Percentiles rank a stretch among this genome's conserved stretches.
phyloP scores from a whole-genome alignment of 2,888 invertebrate genomes.

The Hypena proboscidalis region DNA sequence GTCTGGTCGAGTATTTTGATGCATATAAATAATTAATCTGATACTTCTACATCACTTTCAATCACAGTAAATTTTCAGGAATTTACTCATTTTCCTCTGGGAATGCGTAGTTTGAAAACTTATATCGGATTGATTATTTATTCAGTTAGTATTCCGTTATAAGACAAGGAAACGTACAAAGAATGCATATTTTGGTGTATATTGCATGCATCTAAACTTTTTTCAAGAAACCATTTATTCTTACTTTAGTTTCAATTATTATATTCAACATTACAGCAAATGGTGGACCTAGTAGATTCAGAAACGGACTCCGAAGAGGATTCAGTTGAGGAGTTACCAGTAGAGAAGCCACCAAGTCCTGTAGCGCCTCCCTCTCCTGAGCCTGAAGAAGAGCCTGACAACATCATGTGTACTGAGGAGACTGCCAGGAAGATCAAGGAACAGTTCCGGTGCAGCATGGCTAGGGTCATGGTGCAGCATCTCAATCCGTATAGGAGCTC shows the following conservation, averaged over 20 bases:
- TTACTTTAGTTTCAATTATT: background rate
- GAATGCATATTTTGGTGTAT: too few species aligned
- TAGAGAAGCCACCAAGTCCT: conserved; percentile 27
- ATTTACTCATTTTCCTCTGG: too few species aligned
- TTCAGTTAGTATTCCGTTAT: too few species aligned
- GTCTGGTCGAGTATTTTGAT: too few species aligned
- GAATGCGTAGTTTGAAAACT: too few species aligned
- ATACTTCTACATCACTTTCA: too few species aligned
- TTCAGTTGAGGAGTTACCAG: conserved; percentile 34
- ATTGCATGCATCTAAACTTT: too few species aligned
- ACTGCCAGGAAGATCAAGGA: conserved; percentile 92
- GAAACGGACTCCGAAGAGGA: conserved; percentile 60
- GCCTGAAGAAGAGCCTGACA: conserved; percentile 20
- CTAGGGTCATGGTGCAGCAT: conserved; percentile 93
- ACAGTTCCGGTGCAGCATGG: conserved; percentile 92
- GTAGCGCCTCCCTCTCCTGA: conserved; percentile 20
- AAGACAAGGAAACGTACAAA: too few species aligned
- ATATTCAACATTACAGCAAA: conserved; percentile 49
- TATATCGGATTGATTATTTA: too few species aligned
- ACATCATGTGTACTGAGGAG: conserved; percentile 50
- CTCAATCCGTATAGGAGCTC: conserved; percentile 95
- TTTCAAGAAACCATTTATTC: too few species aligned
- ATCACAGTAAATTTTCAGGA: too few species aligned
- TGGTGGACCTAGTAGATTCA: conserved; percentile 72
- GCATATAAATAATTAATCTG: too few species aligned